Percentiles rank a stretch among this genome's conserved stretches.
Evolutionary conservation across 2,888 invertebrate genomes (phyloP).

Genomic region (Aleiodes leptofemur): DNA sequence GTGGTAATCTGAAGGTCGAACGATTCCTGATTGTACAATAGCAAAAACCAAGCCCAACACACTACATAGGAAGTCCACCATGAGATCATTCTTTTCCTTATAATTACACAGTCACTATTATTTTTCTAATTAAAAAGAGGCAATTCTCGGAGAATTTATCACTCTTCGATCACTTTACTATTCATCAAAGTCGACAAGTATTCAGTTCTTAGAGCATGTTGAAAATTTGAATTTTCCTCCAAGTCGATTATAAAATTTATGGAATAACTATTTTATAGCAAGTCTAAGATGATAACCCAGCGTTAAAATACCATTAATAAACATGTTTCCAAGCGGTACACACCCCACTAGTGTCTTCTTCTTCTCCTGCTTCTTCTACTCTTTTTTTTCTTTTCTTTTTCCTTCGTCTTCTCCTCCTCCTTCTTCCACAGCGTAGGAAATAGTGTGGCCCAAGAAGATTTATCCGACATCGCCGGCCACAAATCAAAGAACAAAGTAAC

Average conservation of each 20-base stretch:
- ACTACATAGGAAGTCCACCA: constrained; percentile 27
- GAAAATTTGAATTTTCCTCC: constrained; percentile 26
- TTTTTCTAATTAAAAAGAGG: neutral
- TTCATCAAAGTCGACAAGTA: too few relatives aligned
- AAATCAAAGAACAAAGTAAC: constrained; percentile 59
- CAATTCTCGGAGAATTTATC: too few relatives aligned
- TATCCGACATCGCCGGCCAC: constrained; percentile 54
- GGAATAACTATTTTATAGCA: neutral
- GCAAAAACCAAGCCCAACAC: neutral
- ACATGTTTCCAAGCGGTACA: constrained; percentile 52
- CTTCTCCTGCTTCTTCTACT: neutral
- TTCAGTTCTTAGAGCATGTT: neutral
- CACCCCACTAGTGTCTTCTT: constrained; percentile 41
- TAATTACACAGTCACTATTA: constrained; percentile 36
- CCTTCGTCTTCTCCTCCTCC: neutral
- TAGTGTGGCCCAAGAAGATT: constrained; percentile 48
- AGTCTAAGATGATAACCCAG: constrained; percentile 33
- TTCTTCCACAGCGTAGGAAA: too few relatives aligned
- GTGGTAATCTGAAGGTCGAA: constrained; percentile 31
- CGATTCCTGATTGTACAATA: constrained; percentile 18
- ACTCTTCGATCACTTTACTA: too few relatives aligned
- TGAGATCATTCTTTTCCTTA: constrained; percentile 38
- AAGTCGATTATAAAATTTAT: constrained; percentile 30
- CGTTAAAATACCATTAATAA: constrained; percentile 57
- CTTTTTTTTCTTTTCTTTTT: too few relatives aligned